phyloP scores from a whole-genome alignment of 2,797 vertebrate species.

The Pteronotus mesoamericanus region DNA sequence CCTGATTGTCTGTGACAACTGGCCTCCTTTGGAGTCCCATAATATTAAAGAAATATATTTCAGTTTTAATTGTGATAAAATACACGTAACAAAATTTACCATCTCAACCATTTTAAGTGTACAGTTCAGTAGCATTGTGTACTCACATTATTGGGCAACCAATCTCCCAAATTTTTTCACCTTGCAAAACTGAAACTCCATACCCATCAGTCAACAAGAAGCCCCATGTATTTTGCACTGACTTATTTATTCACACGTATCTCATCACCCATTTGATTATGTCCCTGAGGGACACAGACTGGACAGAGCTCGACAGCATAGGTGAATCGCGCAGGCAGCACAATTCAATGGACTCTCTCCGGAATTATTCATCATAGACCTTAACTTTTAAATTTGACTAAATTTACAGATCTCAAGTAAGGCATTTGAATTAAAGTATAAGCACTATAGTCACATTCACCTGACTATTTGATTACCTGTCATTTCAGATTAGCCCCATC shows the following conservation, averaged over 20 bases:
- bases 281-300: neutral
- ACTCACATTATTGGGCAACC: neutral
- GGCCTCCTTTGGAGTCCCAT: neutral
- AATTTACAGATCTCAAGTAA: neutral
- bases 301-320: neutral
- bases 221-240: neutral
- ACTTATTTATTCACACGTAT: neutral
- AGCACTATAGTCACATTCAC: neutral
- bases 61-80: slow-evolving; percentile 24
- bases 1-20: neutral
- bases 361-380: neutral
- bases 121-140: neutral
- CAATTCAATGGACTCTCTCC: neutral
- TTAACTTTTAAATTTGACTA: neutral
- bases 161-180: neutral
- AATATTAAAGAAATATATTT: neutral
- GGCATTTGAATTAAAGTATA: neutral
- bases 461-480: neutral
- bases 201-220: neutral
- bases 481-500: neutral
- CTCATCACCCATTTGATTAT: neutral
- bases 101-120: neutral
- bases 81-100: neutral
- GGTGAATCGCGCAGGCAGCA: neutral
- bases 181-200: neutral